phyloP scores from a whole-genome alignment of 2,113 vertebrate species.

The Myrmecophaga tridactyla region DNA sequence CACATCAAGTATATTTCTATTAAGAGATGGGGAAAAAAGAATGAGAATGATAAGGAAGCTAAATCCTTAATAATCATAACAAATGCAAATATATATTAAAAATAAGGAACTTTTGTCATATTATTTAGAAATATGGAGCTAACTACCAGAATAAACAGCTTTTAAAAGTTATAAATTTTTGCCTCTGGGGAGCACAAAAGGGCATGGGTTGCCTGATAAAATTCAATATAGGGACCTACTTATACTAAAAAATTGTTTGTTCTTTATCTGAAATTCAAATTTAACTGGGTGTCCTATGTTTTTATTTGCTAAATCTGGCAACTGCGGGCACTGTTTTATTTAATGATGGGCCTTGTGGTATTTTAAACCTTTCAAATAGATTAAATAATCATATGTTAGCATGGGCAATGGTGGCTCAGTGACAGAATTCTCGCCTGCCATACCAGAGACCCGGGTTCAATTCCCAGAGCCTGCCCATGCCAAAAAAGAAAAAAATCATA shows the following conservation, averaged over 20 bases:
- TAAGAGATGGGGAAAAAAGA: background rate
- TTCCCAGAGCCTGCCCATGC: too few species aligned
- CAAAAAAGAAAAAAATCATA: background rate
- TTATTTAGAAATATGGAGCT: background rate
- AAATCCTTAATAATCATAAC: background rate
- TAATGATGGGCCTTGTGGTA: background rate
- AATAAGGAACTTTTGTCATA: background rate
- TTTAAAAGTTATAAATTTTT: background rate
- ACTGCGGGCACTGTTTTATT: background rate
- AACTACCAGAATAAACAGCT: background rate
- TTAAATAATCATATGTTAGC: background rate
- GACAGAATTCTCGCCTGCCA: too few species aligned
- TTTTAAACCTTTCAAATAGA: background rate
- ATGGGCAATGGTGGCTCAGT: too few species aligned
- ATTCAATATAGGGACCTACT: background rate
- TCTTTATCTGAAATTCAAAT: slow-evolving; percentile 8
- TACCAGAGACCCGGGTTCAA: too few species aligned
- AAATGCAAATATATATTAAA: background rate
- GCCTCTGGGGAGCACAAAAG: background rate
- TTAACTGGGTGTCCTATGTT: background rate
- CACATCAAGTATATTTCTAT: background rate
- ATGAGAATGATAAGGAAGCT: background rate
- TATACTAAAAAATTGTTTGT: background rate
- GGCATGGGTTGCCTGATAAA: background rate
- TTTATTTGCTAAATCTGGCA: background rate